Conservation (phyloP, 2,888 invertebrate species). For the Minunthozetes semirufus region DNA sequence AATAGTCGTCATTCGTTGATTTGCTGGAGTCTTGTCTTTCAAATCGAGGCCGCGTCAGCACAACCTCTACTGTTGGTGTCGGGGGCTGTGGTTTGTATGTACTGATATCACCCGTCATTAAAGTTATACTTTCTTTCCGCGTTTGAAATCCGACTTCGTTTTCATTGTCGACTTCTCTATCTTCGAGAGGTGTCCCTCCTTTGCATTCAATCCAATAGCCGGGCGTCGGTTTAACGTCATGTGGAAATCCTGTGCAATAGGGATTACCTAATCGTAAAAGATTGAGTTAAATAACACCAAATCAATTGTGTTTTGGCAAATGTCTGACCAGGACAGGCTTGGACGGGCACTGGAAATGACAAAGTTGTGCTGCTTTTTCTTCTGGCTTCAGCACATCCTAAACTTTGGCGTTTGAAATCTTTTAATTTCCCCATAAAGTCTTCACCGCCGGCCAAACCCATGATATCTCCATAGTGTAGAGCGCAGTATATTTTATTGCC, state of each 20-base stretch:
- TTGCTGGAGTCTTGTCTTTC: slow-evolving; percentile 37
- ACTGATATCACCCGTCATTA: slow-evolving; percentile 23
- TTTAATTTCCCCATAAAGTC: slow-evolving; percentile 95
- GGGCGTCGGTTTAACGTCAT: slow-evolving; percentile 79
- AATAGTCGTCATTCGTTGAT: slow-evolving; percentile 37
- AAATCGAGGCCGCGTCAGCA: slow-evolving; percentile 30
- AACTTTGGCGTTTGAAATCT: slow-evolving; percentile 88
- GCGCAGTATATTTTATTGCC: slow-evolving; percentile 91
- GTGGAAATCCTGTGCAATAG: slow-evolving; percentile 78
- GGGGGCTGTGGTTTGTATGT: slow-evolving; percentile 29
- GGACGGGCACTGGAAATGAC: slow-evolving; percentile 86
- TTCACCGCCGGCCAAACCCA: slow-evolving; percentile 69
- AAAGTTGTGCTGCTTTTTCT: slow-evolving; percentile 88
- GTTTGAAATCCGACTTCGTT: slow-evolving; percentile 28
- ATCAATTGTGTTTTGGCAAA: background rate
- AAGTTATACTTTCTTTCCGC: slow-evolving; percentile 30
- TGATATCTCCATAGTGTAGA: slow-evolving; percentile 91
- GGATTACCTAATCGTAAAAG: slow-evolving; percentile 55
- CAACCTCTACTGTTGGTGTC: slow-evolving; percentile 36
- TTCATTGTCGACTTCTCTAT: slow-evolving; percentile 17
- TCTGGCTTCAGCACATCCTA: slow-evolving; percentile 88
- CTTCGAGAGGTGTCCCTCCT: slow-evolving; percentile 43
- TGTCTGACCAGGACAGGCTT: slow-evolving; percentile 60
- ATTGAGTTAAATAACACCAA: background rate
- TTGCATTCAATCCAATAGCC: slow-evolving; percentile 95